Percentiles rank a stretch among this genome's conserved stretches.
These are phyloP conservation scores for Lethenteron camtschaticum DNA, from an alignment of 2,113 vertebrate species.

Conservation along the genomic window DNA sequence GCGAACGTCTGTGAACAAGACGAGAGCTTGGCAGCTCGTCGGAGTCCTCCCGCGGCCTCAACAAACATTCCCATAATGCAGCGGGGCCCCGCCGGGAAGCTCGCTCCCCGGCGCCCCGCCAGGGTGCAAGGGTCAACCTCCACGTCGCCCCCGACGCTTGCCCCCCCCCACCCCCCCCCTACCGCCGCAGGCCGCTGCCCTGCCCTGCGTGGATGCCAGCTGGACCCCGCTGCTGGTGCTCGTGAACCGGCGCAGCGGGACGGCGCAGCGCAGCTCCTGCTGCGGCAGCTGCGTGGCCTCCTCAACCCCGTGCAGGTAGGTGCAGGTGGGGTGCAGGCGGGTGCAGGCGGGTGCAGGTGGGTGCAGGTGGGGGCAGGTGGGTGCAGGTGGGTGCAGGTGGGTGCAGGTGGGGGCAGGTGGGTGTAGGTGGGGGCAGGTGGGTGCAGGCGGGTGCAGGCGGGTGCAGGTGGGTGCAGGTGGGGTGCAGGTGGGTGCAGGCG, in stretches of 20 bases:
- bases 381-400: too few species aligned
- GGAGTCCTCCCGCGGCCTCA: not conserved
- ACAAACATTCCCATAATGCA: not conserved
- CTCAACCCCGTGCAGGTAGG: constrained; percentile 80
- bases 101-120: not conserved
- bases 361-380: too few species aligned
- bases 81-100: not conserved
- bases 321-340: too few species aligned
- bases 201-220: constrained; percentile 10
- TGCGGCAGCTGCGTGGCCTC: constrained; percentile 61
- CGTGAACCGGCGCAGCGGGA: constrained; percentile 78
- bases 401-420: too few species aligned
- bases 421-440: too few species aligned
- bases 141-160: not conserved
- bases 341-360: too few species aligned
- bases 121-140: not conserved
- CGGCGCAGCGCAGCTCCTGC: constrained; percentile 72
- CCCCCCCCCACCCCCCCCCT: not conserved
- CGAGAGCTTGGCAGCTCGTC: too few species aligned
- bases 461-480: too few species aligned
- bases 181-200: not conserved
- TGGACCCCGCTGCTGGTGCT: constrained; percentile 71
- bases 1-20: too few species aligned
- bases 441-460: too few species aligned
- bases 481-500: too few species aligned